Evolutionary conservation across 2,797 vertebrate genomes (phyloP).

Genomic region (Jordanella pulchra): DNA sequence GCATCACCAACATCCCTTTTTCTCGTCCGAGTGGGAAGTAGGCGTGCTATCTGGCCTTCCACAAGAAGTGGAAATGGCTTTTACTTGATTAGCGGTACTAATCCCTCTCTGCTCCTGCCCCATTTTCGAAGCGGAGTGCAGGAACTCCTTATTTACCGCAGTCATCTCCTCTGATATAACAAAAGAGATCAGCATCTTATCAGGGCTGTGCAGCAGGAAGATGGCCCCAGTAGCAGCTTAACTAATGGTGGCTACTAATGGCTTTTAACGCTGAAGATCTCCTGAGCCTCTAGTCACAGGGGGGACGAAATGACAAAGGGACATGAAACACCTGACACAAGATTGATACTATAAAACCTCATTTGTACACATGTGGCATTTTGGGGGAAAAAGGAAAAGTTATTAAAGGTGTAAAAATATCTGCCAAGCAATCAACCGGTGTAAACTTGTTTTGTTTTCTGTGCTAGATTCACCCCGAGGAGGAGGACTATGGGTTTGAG

Average conservation of each 20-base stretch:
- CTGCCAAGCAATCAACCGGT: neutral
- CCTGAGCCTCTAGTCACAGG: slow-evolving; percentile 37
- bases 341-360: slow-evolving; percentile 28
- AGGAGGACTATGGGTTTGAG: slow-evolving; percentile 96
- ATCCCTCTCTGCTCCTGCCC: slow-evolving; percentile 42
- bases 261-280: slow-evolving; percentile 51
- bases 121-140: slow-evolving; percentile 56
- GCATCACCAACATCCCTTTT: slow-evolving; percentile 27
- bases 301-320: slow-evolving; percentile 22
- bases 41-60: slow-evolving; percentile 33
- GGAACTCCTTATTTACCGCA: slow-evolving; percentile 67
- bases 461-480: slow-evolving; percentile 90
- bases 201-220: slow-evolving; percentile 65
- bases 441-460: slow-evolving; percentile 40
- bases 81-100: slow-evolving; percentile 59
- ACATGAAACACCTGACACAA: slow-evolving; percentile 22
- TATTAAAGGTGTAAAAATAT: neutral
- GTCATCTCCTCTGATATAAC: slow-evolving; percentile 58
- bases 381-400: neutral
- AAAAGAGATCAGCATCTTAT: slow-evolving; percentile 68
- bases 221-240: slow-evolving; percentile 53
- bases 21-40: slow-evolving; percentile 30
- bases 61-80: slow-evolving; percentile 41
- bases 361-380: slow-evolving; percentile 3
- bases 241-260: slow-evolving; percentile 67